Base-by-base conservation (phyloP, 1,140 invertebrate genomes). In the Hylyphantes graminicola region DNA sequence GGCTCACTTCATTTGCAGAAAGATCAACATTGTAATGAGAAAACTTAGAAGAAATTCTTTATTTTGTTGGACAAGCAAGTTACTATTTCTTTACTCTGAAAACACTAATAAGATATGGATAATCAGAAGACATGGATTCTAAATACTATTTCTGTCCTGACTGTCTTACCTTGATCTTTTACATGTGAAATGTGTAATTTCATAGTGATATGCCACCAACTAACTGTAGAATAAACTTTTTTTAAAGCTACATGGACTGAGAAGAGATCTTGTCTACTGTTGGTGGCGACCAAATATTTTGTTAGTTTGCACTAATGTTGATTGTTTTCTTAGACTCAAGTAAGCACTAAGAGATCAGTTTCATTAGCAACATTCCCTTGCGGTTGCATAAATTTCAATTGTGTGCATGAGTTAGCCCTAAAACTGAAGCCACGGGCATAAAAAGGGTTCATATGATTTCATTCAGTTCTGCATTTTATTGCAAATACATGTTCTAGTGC, bases 301-400 rank as follows among this genome's bases (percentile, higher is more conserved):
- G 54, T 83, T 75, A 83, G 73, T 63, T 57, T 75, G 64, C 55
- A 77, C 54, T 57, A 61, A 76, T 50, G 48, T 48, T 84, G 48
- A 68, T 70, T 67, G 61, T 82, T 82, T 75, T 15, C 53, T 50
- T 63, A 82, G 53, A 83, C 72, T 35, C 65, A 54, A 83, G 15
- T 59, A 81, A 55, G 64, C 73, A 70, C 10, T 55, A 7, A 51
- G 61, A 65, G 61, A 64, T 10, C 75, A 83, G 67, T 83, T 83
- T 83, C 80, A 74, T 74, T 83, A 75, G 80, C 80, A 75, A 83
- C 80, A 83, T 83, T 83, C 80, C 78, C 80, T 75, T 59, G 51
- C 57, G 54, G 70, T 82, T 83, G 64, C 64, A 63, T 63, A n/a
- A 64, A 53, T 63, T 15, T 65, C 55, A 75, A 50, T 50, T 83